Base-by-base conservation (phyloP, 2,113 vertebrate species). In the Amazona guildingii region DNA sequence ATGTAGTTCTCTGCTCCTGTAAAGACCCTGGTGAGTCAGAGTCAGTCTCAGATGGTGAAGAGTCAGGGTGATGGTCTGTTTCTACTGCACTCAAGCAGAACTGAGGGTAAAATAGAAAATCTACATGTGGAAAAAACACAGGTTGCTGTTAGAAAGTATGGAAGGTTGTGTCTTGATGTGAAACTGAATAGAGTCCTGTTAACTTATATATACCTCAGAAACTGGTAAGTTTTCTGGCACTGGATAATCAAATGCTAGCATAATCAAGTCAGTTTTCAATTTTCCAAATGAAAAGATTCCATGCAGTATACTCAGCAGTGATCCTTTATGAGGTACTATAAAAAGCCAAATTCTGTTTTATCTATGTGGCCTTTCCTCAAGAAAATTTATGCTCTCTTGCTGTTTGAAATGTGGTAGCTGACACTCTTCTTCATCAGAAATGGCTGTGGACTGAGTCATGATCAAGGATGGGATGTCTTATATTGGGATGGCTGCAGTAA, bases 381-480 rank as follows among this genome's bases (percentile, higher is more conserved):
- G 87, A 93, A 95, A 95, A 97, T 94, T 63, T 95, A 94, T 96
- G 90, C 51, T 96, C 76, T 90, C 82, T 83, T 94, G 46, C 75
- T 96, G 72, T 12, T 83, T 95, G 68, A 96, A 94, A 93, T 96
- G 93, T 97, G 94, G 95, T 96, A 95, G 85, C 92, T 96, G 94
- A 85, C 94, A 96, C 87, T 80, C 87, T 91, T 92, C 69, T 74
- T 76, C 83, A 88, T 88, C 85, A 96, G 82, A 88, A 93, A 92
- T 86, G 92, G 83, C 68, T 96, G 55, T 63, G 85, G 90, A 97
- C 88, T 97, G 95, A 97, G 79, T 97, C 96, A 97, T 88, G 94
- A 96, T 93, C 72, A 49, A 94, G 68, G 86, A 96, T 83, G 83
- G 86, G 79, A 69, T 94, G 92, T 77, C 88, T 96, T 94, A 83